Percentiles rank a stretch among this genome's conserved stretches.
Evolutionary conservation across 2,797 vertebrate genomes (phyloP).

Genomic region (Danio albolineatus): DNA sequence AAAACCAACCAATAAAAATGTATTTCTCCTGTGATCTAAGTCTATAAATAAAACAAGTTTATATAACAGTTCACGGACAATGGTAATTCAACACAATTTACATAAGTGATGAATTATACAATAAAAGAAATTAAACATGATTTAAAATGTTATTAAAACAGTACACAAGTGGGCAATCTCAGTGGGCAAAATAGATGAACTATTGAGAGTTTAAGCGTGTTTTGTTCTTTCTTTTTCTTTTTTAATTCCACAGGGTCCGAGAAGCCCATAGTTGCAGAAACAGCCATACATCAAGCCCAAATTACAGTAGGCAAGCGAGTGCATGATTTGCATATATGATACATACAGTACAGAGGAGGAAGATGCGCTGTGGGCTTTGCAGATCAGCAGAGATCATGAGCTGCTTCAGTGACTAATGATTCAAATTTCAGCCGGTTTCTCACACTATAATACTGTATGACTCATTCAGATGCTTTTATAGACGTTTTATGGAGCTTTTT

Average conservation of each 20-base stretch:
- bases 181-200: background rate
- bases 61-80: background rate
- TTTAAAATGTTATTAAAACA: background rate
- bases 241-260: slow-evolving; percentile 11
- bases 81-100: too few species aligned
- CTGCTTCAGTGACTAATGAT: slow-evolving; percentile 35
- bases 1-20: too few species aligned
- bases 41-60: background rate
- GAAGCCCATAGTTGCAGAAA: background rate
- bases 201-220: background rate
- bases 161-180: background rate
- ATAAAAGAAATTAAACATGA: background rate
- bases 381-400: background rate
- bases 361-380: slow-evolving; percentile 10
- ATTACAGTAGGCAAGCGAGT: slow-evolving; percentile 14
- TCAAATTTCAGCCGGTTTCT: slow-evolving; percentile 7
- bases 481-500: slow-evolving; percentile 5
- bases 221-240: background rate
- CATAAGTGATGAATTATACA: background rate
- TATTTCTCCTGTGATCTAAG: background rate
- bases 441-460: background rate
- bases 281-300: slow-evolving; percentile 19
- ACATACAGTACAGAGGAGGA: slow-evolving; percentile 14
- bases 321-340: slow-evolving; percentile 19
- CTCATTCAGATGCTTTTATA: background rate